These are phyloP conservation scores for Leptodactylus fuscus DNA, from an alignment of 2,113 vertebrate genomes.

Conservation along the genomic window DNA sequence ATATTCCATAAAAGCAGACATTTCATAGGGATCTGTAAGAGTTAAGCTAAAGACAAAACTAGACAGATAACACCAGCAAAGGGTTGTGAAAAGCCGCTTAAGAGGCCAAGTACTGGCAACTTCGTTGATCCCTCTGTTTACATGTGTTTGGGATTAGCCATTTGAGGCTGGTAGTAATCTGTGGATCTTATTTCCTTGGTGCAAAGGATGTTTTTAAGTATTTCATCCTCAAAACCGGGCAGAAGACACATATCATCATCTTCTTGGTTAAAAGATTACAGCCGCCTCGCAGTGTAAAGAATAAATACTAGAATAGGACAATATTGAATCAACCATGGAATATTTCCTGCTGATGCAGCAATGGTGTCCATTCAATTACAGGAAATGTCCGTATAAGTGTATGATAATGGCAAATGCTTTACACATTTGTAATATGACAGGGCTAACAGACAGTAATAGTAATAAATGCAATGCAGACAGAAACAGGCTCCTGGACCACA, in stretches of 20 bases:
- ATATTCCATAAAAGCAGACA: background rate
- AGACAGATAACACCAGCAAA: background rate
- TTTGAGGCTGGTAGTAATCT: conserved; percentile 19
- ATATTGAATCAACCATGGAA: background rate
- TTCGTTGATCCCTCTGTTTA: conserved; percentile 28
- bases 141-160: conserved; percentile 41
- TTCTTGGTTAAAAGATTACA: background rate
- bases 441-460: no score
- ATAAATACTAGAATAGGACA: background rate
- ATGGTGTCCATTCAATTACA: background rate
- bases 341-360: background rate
- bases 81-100: conserved; percentile 46
- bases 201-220: background rate
- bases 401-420: background rate
- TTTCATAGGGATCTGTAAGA: background rate
- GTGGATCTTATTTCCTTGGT: background rate
- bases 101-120: conserved; percentile 2
- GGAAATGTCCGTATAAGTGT: background rate
- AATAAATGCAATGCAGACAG: no score
- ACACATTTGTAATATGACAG: background rate
- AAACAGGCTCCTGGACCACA: no score
- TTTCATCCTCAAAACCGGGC: background rate
- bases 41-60: conserved; percentile 4
- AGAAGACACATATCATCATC: background rate
- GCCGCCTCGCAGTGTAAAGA: background rate